These are phyloP conservation scores for Aphelenchoides besseyi DNA, from an alignment of 1,140 invertebrate genomes.

Conservation along the genomic window DNA sequence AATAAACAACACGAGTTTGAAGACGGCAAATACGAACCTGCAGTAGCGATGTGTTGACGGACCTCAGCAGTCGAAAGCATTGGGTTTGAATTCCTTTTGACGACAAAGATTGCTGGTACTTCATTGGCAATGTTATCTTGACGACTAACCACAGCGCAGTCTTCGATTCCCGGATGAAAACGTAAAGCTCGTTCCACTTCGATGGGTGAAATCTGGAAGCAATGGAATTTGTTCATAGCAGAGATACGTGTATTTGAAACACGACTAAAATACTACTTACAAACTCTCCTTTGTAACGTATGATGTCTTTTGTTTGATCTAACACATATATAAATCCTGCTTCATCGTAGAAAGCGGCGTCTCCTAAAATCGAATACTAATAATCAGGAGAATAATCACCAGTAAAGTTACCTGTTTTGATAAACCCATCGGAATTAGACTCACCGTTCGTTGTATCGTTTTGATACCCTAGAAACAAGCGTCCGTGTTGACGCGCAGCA, in stretches of 20 bases:
- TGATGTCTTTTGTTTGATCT: slow-evolving; percentile 62
- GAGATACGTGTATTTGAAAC: too few species aligned
- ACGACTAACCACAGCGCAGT: slow-evolving; percentile 78
- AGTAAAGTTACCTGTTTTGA: slow-evolving; percentile 59
- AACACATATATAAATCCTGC: slow-evolving; percentile 59
- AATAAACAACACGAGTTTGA: neutral
- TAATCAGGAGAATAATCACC: slow-evolving; percentile 53
- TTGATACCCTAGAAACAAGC: slow-evolving; percentile 66
- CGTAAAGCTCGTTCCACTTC: slow-evolving; percentile 77
- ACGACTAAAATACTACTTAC: slow-evolving; percentile 29
- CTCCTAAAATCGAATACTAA: slow-evolving; percentile 68
- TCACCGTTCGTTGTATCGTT: slow-evolving; percentile 60
- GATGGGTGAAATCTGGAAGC: slow-evolving; percentile 75
- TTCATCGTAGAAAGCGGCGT: slow-evolving; percentile 60
- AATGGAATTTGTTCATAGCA: neutral
- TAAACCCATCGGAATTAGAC: slow-evolving; percentile 35
- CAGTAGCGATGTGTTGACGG: slow-evolving; percentile 50
- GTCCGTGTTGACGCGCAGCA: slow-evolving; percentile 42
- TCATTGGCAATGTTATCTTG: slow-evolving; percentile 74
- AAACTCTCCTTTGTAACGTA: slow-evolving; percentile 50
- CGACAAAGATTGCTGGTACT: slow-evolving; percentile 74
- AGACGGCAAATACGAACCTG: neutral
- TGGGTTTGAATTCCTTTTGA: slow-evolving; percentile 65
- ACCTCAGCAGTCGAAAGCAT: slow-evolving; percentile 51
- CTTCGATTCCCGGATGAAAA: slow-evolving; percentile 72